Base-by-base conservation (phyloP, 2,797 vertebrate genomes). In the Rhyacichthys aspro region DNA sequence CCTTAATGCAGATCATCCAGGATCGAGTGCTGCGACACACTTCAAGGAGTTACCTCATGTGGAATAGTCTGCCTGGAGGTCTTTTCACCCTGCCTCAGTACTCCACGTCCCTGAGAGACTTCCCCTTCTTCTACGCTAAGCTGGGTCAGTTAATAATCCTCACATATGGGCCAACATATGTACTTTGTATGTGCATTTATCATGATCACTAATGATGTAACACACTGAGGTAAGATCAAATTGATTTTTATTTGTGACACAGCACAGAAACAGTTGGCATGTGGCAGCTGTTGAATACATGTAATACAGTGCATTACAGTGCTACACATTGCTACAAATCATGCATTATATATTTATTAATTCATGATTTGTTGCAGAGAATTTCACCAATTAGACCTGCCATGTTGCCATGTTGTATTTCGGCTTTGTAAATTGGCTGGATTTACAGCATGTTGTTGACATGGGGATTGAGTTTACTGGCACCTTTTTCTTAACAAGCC, bases 1-100 rank as follows among this genome's bases (percentile, higher is more conserved):
- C 52, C 0, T 76, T 15, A 41, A 0, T 52, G 4, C 87, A 99
- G 97, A 98, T 99, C 90, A 98, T 99, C 94, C 96, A 98, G 91
- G 98, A 99, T 89, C 94, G 98, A 81, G 95, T 99, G 70, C 92
- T 97, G 90, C 94, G 92, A 90, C 94, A 97, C 87, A 92, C 93
- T 84, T 95, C 95, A 66, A 95, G 95, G 81, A 99, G 95, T 87
- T 96, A 87, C 86, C 93, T 97, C 88, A 98, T 99, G 94, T 99
- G 98, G 98, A 99, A 99, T 92, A 95, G 93, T 82, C 94, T 95
- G 84, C 98, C 98, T n/a, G 98, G 97, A 79, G 98, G 96, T 58
- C 94, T 99, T 83, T 98, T 97, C 88, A 92, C 95, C 76, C 88
- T 98, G 87, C 96, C 98, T 28, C 96, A 97, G 84, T 99, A 96